A percentile compares a stretch with the other conserved stretches of the same genome.
Evolutionary conservation across 2,797 vertebrate genomes (phyloP).

Genomic region (Lagothrix lagotricha): DNA sequence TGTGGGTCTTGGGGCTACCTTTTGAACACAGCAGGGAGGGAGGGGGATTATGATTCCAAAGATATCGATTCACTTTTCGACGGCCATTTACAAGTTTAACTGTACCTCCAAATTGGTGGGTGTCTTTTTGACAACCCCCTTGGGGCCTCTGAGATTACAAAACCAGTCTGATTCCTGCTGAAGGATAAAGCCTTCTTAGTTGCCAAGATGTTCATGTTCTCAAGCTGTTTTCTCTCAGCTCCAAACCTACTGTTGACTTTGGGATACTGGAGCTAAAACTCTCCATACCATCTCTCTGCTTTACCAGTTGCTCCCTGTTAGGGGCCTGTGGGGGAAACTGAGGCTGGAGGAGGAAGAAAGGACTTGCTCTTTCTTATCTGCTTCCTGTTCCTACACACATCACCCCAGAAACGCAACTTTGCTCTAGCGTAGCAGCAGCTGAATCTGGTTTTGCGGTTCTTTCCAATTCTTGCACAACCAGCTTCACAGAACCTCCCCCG

Average conservation of each 20-base stretch:
- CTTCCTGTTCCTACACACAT: not conserved
- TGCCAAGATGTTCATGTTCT: not conserved
- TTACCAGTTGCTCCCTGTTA: not conserved
- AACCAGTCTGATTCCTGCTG: not conserved
- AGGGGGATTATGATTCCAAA: not conserved
- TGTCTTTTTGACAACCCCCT: not conserved
- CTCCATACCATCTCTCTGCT: not conserved
- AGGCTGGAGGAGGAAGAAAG: not conserved
- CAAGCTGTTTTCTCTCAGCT: not conserved
- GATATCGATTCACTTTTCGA: not conserved
- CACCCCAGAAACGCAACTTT: rapidly evolving
- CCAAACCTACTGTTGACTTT: not conserved
- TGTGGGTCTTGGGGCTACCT: not conserved
- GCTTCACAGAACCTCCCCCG: not conserved
- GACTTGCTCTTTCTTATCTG: not conserved
- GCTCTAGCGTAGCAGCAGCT: rapidly evolving
- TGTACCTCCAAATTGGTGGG: not conserved
- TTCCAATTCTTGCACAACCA: not conserved
- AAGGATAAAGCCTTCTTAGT: not conserved
- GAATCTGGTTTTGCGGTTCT: not conserved
- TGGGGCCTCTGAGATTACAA: not conserved
- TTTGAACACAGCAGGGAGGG: not conserved
- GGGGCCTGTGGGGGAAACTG: not conserved
- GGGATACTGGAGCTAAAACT: not conserved
- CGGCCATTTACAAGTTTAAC: not conserved